Base-by-base conservation (phyloP, 2,888 invertebrate species). In the Arctia plantaginis region DNA sequence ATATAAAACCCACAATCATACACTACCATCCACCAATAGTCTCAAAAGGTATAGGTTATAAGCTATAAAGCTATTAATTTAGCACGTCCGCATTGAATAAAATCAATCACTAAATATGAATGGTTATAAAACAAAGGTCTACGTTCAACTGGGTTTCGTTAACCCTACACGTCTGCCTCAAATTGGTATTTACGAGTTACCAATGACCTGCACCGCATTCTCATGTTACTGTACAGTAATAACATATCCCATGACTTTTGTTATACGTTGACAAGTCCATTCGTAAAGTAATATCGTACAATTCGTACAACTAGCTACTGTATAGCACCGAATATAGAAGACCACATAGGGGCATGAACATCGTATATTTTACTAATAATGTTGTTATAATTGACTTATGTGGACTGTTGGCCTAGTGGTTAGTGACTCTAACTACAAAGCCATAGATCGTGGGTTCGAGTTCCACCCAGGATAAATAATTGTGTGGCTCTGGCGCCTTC, bases 131-230 rank as follows among this genome's bases (percentile, higher is more conserved):
- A 44, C 71, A 75, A 74, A 80, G 75, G 41, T 35, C 27, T 47
- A n/a, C n/a, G 33, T 47, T n/a, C 44, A 62, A 62, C 27, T 35
- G n/a, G 27, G 59, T 55, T 64, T 64, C 13, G 62, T 69, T 73
- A 78, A 79, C 79, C 82, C 80, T 80, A 79, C 77, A 85, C 80
- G 77, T 77, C 77, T 82, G 84, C 78, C 83, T 87, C 81, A 87
- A 90, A 90, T 90, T 88, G 84, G 85, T 88, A 88, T 92, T 91
- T 90, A 90, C 86, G 88, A 85, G 77, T 81, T 83, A 89, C 86
- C 85, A 89, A 87, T 89, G 89, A 88, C 87, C 89, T 85, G 76
- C 77, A 78, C 82, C 80, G 77, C 78, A 74, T 73, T 84, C 86
- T 88, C 88, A 77, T 82, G 80, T 89, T 90, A 89, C 89, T 84